phyloP scores from a whole-genome alignment of 2,113 vertebrate species.

The Nothoprocta perdicaria region DNA sequence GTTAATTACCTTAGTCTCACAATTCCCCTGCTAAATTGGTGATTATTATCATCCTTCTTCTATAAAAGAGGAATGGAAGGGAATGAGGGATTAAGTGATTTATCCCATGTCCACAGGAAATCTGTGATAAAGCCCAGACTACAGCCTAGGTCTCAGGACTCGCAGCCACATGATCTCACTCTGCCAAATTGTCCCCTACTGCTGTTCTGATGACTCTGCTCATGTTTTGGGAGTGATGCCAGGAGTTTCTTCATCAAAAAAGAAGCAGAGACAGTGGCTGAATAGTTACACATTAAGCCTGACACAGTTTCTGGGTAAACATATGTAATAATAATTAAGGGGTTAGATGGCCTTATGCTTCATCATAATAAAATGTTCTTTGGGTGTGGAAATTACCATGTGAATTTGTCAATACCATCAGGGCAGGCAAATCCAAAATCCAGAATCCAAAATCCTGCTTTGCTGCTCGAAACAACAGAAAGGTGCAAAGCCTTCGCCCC shows the following conservation, averaged over 20 bases:
- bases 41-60: slow-evolving; percentile 36
- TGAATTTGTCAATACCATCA: neutral
- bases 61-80: neutral
- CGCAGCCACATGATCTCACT: neutral
- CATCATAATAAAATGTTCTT: neutral
- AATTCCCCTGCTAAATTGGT: neutral
- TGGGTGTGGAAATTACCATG: neutral
- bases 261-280: neutral
- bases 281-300: neutral
- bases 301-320: neutral
- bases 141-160: slow-evolving; percentile 3
- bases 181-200: slow-evolving; percentile 12
- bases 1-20: neutral
- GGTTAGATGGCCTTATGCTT: neutral
- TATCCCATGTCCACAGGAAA: slow-evolving; percentile 24
- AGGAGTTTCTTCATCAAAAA: neutral
- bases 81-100: slow-evolving; percentile 18
- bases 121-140: slow-evolving; percentile 32
- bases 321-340: neutral
- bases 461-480: neutral
- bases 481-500: neutral
- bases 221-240: neutral
- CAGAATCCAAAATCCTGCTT: neutral
- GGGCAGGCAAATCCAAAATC: neutral
- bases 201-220: neutral